These are phyloP conservation scores for Adrianichthys oophorus DNA, from an alignment of 2,797 vertebrate genomes.

Conservation along the genomic window DNA sequence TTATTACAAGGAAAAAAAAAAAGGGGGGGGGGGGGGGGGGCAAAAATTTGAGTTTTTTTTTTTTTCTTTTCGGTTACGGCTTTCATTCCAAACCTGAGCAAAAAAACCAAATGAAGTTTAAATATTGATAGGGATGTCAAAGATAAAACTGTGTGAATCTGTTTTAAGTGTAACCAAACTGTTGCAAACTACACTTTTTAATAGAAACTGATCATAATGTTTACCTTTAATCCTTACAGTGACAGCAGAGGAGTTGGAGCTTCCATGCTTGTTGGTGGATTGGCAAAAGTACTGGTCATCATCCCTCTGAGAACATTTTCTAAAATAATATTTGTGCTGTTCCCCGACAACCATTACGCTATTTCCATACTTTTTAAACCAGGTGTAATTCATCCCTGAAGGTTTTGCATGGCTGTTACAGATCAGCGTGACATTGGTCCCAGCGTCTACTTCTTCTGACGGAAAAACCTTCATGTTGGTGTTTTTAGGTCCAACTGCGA, in stretches of 20 bases:
- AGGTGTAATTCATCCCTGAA: slow-evolving; percentile 38
- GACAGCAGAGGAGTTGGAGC: slow-evolving; percentile 39
- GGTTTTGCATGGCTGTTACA: slow-evolving; percentile 53
- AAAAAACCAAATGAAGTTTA: no score
- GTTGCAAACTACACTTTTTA: no score
- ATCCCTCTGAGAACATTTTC: background rate
- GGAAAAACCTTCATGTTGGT: slow-evolving; percentile 26
- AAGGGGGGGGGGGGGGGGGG: no score
- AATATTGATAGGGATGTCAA: no score
- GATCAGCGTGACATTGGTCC: slow-evolving; percentile 21
- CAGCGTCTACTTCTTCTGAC: background rate
- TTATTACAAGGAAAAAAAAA: background rate
- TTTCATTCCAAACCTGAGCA: no score
- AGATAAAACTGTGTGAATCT: no score
- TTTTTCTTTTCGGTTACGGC: no score
- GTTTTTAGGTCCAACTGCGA: slow-evolving; percentile 47
- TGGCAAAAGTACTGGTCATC: slow-evolving; percentile 33
- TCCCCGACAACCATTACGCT: background rate
- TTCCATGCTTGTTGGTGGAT: slow-evolving; percentile 38
- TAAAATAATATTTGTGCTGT: background rate
- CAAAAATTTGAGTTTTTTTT: no score
- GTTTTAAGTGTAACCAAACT: no score
- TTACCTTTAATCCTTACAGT: slow-evolving; percentile 10
- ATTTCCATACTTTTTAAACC: slow-evolving; percentile 30
- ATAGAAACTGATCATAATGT: background rate